These are phyloP conservation scores for Indicator maculatus DNA, from an alignment of 2,113 vertebrate species.

Conservation along the genomic window DNA sequence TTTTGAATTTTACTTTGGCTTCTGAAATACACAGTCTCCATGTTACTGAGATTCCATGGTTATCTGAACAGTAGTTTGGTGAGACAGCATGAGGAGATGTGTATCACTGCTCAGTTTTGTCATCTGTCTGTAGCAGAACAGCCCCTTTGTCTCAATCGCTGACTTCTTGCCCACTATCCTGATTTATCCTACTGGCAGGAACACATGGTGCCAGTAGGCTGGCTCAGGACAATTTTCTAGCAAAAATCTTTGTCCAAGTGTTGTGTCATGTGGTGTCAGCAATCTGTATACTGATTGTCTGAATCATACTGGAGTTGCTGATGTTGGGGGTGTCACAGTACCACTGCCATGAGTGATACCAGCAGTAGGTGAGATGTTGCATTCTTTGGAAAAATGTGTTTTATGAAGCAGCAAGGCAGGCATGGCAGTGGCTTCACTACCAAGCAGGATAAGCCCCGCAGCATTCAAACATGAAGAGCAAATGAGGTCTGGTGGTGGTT, in stretches of 20 bases:
- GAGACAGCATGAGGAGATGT: background rate
- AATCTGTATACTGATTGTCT: background rate
- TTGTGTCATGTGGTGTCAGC: accelerated
- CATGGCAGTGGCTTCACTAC: background rate
- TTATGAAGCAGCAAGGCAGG: background rate
- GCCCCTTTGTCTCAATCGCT: background rate
- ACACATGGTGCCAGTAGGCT: background rate
- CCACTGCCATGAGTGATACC: background rate
- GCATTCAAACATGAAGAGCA: background rate
- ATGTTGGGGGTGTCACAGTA: background rate
- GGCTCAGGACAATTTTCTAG: background rate
- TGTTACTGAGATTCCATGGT: background rate
- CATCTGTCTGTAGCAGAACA: background rate
- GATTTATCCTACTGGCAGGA: constrained; percentile 26
- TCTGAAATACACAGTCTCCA: accelerated
- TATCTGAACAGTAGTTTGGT: background rate
- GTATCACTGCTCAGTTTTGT: background rate
- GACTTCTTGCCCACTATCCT: constrained; percentile 20
- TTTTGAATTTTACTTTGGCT: background rate
- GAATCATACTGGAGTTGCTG: background rate
- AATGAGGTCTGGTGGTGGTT: background rate
- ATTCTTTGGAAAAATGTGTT: background rate
- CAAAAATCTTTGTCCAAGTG: background rate
- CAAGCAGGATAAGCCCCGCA: background rate
- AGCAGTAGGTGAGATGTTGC: background rate